phyloP scores from a whole-genome alignment of 2,888 invertebrate species.

The Allophyes oxyacanthae region DNA sequence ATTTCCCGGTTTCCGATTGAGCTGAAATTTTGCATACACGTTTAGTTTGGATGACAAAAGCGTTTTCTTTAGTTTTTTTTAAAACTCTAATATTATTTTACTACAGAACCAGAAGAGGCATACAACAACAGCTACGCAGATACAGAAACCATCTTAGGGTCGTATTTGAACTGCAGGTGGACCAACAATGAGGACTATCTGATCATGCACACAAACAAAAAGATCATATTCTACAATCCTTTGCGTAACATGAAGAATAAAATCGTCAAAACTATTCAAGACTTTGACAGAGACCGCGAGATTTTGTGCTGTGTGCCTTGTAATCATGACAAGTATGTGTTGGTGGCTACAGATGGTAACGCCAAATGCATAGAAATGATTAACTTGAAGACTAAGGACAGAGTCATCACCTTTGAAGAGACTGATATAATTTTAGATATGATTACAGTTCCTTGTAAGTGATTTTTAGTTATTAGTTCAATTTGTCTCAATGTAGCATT shows the following conservation, averaged over 20 bases:
- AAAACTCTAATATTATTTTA: too few species aligned
- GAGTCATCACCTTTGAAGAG: slow-evolving; percentile 72
- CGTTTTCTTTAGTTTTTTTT: too few species aligned
- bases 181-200: slow-evolving; percentile 74
- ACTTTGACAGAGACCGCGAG: slow-evolving; percentile 70
- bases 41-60: too few species aligned
- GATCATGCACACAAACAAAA: slow-evolving; percentile 77
- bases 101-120: slow-evolving; percentile 76
- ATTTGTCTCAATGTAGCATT: too few species aligned
- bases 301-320: slow-evolving; percentile 76
- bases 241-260: slow-evolving; percentile 63
- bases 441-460: slow-evolving; percentile 78
- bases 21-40: too few species aligned
- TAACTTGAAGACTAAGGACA: slow-evolving; percentile 73
- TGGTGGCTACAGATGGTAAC: slow-evolving; percentile 69
- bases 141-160: slow-evolving; percentile 72
- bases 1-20: too few species aligned
- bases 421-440: slow-evolving; percentile 74
- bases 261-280: slow-evolving; percentile 67
- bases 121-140: slow-evolving; percentile 74
- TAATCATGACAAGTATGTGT: slow-evolving; percentile 75
- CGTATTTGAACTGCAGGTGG: slow-evolving; percentile 80
- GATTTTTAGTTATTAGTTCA: neutral
- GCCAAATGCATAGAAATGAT: slow-evolving; percentile 71
- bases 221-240: slow-evolving; percentile 76